Conservation (phyloP, 2,113 vertebrate species). For the Carollia perspicillata region DNA sequence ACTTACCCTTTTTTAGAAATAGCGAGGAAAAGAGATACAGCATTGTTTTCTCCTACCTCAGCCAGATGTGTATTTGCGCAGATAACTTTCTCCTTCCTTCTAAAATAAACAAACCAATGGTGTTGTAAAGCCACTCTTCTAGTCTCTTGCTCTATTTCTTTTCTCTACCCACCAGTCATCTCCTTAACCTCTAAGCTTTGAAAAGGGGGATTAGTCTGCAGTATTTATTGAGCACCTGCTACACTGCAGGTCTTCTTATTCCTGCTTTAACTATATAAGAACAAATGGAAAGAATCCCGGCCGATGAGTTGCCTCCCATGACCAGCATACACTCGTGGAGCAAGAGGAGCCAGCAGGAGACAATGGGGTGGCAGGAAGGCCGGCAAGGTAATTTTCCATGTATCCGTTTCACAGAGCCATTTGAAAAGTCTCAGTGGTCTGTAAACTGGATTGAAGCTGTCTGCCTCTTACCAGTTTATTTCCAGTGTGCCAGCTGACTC, state of each 20-base stretch:
- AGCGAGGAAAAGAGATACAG: not conserved
- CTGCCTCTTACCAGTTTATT: not conserved
- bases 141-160: constrained; percentile 23
- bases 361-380: not conserved
- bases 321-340: not conserved
- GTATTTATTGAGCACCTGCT: constrained; percentile 71
- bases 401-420: not conserved
- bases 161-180: not conserved
- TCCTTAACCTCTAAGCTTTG: constrained; percentile 62
- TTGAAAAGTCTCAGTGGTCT: not conserved
- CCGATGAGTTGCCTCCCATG: not conserved
- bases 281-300: constrained; percentile 35
- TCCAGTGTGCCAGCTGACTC: not conserved
- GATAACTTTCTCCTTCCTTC: constrained; percentile 45
- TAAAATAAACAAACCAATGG: constrained; percentile 64
- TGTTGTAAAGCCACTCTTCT: constrained; percentile 31
- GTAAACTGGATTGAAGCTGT: not conserved
- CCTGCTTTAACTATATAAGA: constrained; percentile 43
- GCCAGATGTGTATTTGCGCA: constrained; percentile 48
- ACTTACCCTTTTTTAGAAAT: constrained; percentile 8
- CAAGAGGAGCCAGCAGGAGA: not conserved
- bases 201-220: constrained; percentile 55
- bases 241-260: constrained; percentile 54
- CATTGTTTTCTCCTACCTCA: not conserved
- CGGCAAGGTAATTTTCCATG: not conserved